Evolutionary conservation across 2,888 invertebrate genomes (phyloP).

Genomic region (Cecidostiba fungosa): DNA sequence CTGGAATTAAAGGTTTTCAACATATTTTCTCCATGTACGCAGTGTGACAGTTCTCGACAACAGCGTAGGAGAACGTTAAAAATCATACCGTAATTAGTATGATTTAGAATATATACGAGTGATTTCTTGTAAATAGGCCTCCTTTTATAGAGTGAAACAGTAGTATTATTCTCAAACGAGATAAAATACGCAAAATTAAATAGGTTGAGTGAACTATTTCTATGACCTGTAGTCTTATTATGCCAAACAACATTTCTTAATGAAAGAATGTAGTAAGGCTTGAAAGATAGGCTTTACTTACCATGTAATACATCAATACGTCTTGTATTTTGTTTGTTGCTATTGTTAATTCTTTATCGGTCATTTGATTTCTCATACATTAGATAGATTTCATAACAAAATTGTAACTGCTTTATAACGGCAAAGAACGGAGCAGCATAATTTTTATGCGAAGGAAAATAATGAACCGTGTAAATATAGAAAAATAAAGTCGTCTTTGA

Average conservation of each 20-base stretch:
- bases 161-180: conserved; percentile 53
- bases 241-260: background rate
- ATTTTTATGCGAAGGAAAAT: conserved; percentile 66
- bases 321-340: conserved; percentile 53
- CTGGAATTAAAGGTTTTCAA: background rate
- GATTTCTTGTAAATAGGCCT: conserved; percentile 61
- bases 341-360: conserved; percentile 57
- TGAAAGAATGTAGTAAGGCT: background rate
- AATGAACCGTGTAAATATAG: conserved; percentile 65
- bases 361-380: conserved; percentile 51
- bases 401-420: conserved; percentile 56
- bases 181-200: conserved; percentile 26
- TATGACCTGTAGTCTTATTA: conserved; percentile 18
- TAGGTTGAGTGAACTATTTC: background rate
- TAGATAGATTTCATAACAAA: conserved; percentile 46
- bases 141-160: conserved; percentile 53
- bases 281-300: background rate
- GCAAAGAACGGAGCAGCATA: conserved; percentile 56
- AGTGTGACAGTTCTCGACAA: background rate
- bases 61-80: conserved; percentile 19
- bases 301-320: background rate
- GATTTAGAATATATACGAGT: conserved; percentile 47
- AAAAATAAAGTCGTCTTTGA: conserved; percentile 65
- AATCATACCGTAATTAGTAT: conserved; percentile 23
- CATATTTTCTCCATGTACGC: conserved; percentile 35